Evolutionary conservation across 2,113 vertebrate species (phyloP).

Genomic region (Brienomyrus longianalis): DNA sequence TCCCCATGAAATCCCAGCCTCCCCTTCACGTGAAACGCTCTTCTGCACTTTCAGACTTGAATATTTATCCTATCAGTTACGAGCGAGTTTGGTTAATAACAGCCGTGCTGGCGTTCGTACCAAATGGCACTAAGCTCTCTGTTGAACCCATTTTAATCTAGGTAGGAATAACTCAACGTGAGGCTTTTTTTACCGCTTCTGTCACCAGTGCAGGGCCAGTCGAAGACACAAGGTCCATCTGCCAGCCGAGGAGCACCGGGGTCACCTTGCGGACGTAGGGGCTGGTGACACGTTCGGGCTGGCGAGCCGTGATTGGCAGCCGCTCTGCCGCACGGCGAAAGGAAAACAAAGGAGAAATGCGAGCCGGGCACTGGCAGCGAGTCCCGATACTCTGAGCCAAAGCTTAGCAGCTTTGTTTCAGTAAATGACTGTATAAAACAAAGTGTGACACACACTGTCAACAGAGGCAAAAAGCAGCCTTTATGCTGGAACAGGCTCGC

Average conservation of each 20-base stretch:
- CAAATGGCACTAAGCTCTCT: not conserved
- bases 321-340: not conserved
- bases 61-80: not conserved
- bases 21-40: not conserved
- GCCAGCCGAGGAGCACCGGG: not conserved
- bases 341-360: not conserved
- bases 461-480: not conserved
- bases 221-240: not conserved
- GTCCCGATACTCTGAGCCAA: not conserved
- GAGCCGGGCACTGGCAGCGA: not conserved
- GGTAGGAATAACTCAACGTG: not conserved
- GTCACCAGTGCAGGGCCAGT: not conserved
- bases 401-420: not conserved
- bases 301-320: not conserved
- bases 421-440: not conserved
- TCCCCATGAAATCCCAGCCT: not conserved
- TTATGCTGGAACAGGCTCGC: not conserved
- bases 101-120: not conserved
- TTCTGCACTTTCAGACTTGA: not conserved
- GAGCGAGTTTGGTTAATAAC: not conserved
- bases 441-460: not conserved
- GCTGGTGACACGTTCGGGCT: not conserved
- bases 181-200: not conserved
- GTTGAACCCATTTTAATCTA: not conserved
- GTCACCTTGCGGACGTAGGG: not conserved